phyloP scores from a whole-genome alignment of 2,888 invertebrate genomes.

The Ormia ochracea region DNA sequence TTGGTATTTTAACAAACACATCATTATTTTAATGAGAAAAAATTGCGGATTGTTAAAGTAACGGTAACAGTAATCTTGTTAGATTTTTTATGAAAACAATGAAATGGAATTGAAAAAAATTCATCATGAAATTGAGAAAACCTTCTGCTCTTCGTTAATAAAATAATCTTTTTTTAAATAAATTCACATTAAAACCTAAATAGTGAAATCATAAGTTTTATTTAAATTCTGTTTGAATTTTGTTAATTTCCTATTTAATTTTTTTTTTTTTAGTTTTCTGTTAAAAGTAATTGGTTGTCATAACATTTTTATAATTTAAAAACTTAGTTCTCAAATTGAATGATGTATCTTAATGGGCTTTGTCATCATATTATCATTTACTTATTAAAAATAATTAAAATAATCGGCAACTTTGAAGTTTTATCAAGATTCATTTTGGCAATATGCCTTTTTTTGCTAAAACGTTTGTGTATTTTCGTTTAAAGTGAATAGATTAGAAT shows the following conservation, averaged over 20 bases:
- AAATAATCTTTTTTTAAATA: too few relatives aligned
- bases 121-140: background rate
- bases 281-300: slow-evolving; percentile 4
- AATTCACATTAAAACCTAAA: too few relatives aligned
- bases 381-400: slow-evolving; percentile 24
- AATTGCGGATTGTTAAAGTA: background rate
- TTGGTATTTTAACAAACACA: background rate
- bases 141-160: background rate
- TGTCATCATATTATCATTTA: background rate
- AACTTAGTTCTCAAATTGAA: background rate
- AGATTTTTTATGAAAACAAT: background rate
- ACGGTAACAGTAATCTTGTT: background rate
- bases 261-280: background rate
- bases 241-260: background rate
- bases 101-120: too few relatives aligned
- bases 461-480: slow-evolving; percentile 16
- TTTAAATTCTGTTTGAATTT: background rate
- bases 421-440: slow-evolving; percentile 12
- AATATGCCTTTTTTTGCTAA: background rate
- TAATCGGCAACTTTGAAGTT: slow-evolving; percentile 34
- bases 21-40: slow-evolving; percentile 6
- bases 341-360: background rate
- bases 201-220: too few relatives aligned
- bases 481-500: slow-evolving; percentile 20
- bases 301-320: background rate